Evolutionary conservation across 2,113 vertebrate species (phyloP), one percentile per base, ranked within the genome.

Genomic region (Neogobius melanostomus): DNA sequence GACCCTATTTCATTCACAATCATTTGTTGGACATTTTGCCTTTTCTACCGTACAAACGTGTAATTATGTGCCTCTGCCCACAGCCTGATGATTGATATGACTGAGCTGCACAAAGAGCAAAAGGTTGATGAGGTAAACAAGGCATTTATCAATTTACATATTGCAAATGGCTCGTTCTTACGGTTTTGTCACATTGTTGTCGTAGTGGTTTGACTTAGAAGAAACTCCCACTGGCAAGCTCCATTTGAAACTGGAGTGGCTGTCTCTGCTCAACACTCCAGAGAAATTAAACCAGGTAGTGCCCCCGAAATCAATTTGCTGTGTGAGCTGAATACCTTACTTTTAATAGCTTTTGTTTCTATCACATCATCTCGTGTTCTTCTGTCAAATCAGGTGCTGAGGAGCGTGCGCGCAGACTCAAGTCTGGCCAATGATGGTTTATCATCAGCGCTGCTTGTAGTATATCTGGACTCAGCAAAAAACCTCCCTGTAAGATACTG

Each of bases 231-330:
- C 92, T 68, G 98, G 97, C 72, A 98, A 97, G 87, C 92, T 99
- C 36, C 97, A 98, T 88, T 84, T 99, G 78, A 97, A 94, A 76
- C 91, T 99, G 59, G 97, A 99, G 85, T 99, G 97, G 97, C 94
- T 99, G 63, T 95, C 95, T 49, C 90, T 97, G 83, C 85, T 93
- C 85, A 88, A 96, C 57, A 92, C 91, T 8, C 86, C 94, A 42
- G 93, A 95, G 5, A 93, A 91, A 82, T 85, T 99, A 45, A 93
- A 97, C 71, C 92, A 98, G 96, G 98, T 99, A 92, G 21, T 11
- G 6, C 21, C 14, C 0, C 49, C 46, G 50, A 64, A 64, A 46
- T 6, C 45, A 21, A 28, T 11, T 16, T 36, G 11, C 36, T 5
- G 11, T 48, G 45, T 64, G 10, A 56, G 4, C 43, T 44, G 15